Evolutionary conservation across 2,113 vertebrate genomes (phyloP), one percentile per base, ranked within the genome.

Genomic region (Tyrannus savana): DNA sequence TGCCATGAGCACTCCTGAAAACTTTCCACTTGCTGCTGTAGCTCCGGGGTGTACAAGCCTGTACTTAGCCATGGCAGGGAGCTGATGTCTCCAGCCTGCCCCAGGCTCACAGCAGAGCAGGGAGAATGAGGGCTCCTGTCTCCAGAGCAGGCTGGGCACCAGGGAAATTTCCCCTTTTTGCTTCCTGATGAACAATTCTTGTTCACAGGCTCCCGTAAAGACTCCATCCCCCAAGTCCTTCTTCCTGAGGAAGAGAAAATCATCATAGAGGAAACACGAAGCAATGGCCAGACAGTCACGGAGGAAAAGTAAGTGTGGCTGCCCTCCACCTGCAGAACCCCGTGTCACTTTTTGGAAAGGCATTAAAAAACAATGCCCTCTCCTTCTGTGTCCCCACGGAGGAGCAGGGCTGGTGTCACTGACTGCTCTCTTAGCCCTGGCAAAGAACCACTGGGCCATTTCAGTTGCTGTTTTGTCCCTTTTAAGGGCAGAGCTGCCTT

Each of bases 231-330:
- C 69, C 99, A 99, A 95, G 99, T 99, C 75, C 98, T 99, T 49
- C 98, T 99, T 63, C 99, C 99, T 1, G 99, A 99, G 86, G 99
- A 99, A 89, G 99, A 99, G 96, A 99, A 99, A 97, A 99, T 99
- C 86, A 99, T 99, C 67, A 96, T 99, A 47, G 99, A 99, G 97
- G 99, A 99, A 96, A 99, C 98, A 83, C 98, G 98, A 96, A 99
- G 99, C 97, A 99, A 99, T 0, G 99, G 99, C 28, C 99, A 99
- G 97, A 99, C 98, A 0, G 98, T 99, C 67, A 99, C 97, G 0
- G 99, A 99, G 97, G 99, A 99, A 95, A 99, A 99, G 99, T 99
- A 97, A 97, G 99, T 73, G 27, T 7, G 0, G 35, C 60, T 80
- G 30, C 31, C 42, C 25, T 49, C 66, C 17, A 5, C 55, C 62